These are phyloP conservation scores for Drosophila cracens DNA, from an alignment of 2,888 invertebrate species.

Conservation along the genomic window DNA sequence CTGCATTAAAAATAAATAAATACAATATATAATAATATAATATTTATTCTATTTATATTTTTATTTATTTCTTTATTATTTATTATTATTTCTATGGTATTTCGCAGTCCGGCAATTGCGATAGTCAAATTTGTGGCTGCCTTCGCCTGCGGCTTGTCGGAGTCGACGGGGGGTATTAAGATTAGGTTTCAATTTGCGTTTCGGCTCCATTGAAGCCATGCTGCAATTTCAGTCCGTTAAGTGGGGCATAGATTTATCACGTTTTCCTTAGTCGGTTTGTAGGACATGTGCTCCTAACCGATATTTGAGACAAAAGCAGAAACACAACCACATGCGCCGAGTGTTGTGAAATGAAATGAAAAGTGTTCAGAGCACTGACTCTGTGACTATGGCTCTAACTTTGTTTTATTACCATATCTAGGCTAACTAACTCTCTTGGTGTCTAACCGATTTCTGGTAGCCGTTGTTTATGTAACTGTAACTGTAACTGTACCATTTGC, in stretches of 20 bases:
- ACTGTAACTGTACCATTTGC: conserved; percentile 77
- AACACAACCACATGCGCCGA: conserved; percentile 25
- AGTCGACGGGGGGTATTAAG: conserved; percentile 50
- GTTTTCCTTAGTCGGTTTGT: conserved; percentile 77
- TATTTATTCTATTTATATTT: no score
- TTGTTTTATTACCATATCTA: conserved; percentile 75
- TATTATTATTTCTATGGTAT: conserved; percentile 3
- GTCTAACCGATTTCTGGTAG: conserved; percentile 59
- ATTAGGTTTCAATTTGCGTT: conserved; percentile 81
- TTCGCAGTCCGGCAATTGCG: background rate
- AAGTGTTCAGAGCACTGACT: conserved; percentile 47
- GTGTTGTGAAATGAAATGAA: conserved; percentile 58
- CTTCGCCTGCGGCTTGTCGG: conserved; percentile 20
- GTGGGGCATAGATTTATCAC: conserved; percentile 75
- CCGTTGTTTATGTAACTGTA: conserved; percentile 78
- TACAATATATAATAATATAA: background rate
- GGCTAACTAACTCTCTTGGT: conserved; percentile 70
- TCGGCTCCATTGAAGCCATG: conserved; percentile 74
- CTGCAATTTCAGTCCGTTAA: conserved; percentile 66
- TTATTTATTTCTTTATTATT: no score
- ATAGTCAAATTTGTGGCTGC: conserved; percentile 2
- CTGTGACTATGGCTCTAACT: conserved; percentile 22
- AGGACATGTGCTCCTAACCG: conserved; percentile 83
- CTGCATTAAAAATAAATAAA: background rate
- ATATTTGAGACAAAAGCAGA: conserved; percentile 53